Evolutionary conservation across 2,797 vertebrate genomes (phyloP).

Genomic region (Myiothlypis coronata): DNA sequence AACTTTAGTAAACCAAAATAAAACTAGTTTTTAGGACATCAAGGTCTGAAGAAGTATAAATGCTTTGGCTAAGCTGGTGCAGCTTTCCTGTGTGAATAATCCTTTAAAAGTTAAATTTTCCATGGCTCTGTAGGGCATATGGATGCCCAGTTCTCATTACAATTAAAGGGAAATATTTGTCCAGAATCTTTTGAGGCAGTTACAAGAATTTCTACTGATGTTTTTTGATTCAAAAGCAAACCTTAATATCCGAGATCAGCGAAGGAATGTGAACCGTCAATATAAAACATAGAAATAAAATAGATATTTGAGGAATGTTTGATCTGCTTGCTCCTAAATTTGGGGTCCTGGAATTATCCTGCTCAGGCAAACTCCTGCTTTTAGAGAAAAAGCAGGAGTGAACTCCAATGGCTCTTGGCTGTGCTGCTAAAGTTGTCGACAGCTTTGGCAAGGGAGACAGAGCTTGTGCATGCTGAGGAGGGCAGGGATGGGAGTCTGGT

Average conservation of each 20-base stretch:
- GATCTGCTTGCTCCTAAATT: constrained; percentile 28
- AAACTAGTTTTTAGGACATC: constrained; percentile 56
- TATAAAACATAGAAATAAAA: constrained; percentile 47
- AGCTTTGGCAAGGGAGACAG: background rate
- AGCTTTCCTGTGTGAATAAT: constrained; percentile 52
- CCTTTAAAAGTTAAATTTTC: constrained; percentile 58
- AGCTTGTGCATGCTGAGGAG: background rate
- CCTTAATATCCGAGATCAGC: constrained; percentile 45
- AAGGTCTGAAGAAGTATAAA: constrained; percentile 54
- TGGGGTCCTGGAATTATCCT: background rate
- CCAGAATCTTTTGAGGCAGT: constrained; percentile 53
- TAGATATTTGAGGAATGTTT: constrained; percentile 59
- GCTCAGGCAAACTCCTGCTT: background rate
- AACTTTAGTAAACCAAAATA: constrained; percentile 62
- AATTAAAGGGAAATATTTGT: constrained; percentile 56
- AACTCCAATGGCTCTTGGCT: background rate
- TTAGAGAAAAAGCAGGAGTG: background rate
- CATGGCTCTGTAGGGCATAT: constrained; percentile 55
- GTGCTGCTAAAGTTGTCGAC: background rate
- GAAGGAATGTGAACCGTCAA: constrained; percentile 19
- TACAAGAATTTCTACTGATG: constrained; percentile 47
- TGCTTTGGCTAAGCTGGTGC: constrained; percentile 51
- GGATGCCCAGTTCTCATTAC: constrained; percentile 63
- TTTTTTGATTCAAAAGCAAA: constrained; percentile 46
- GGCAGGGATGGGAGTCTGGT: background rate